Evolutionary conservation across 2,888 invertebrate species (phyloP).

Genomic region (Drosophila cognata): DNA sequence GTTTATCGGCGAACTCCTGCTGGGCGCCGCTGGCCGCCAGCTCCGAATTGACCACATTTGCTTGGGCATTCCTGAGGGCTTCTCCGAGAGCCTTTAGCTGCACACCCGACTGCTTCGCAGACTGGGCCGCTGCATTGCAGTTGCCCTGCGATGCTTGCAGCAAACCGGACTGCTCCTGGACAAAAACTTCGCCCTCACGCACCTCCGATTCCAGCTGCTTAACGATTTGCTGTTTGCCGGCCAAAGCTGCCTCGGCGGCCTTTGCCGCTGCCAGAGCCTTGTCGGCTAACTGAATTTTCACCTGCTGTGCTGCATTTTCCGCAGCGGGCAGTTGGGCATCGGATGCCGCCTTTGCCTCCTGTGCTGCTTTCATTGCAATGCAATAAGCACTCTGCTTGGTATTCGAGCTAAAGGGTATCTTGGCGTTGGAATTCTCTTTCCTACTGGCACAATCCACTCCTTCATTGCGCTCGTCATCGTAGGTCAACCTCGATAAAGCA

Average conservation of each 20-base stretch:
- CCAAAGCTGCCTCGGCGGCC: conserved; percentile 89
- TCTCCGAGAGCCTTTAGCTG: conserved; percentile 86
- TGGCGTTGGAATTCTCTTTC: conserved; percentile 20
- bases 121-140: conserved; percentile 87
- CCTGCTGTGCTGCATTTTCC: conserved; percentile 90
- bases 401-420: conserved; percentile 16
- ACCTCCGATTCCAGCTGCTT: conserved; percentile 89
- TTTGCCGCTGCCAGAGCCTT: conserved; percentile 90
- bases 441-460: neutral
- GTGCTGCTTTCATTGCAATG: conserved; percentile 90
- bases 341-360: conserved; percentile 89
- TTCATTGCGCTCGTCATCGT: conserved; percentile 4
- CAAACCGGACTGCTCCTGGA: conserved; percentile 87
- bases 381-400: conserved; percentile 86
- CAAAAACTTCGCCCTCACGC: conserved; percentile 88
- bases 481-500: neutral
- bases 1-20: conserved; percentile 88
- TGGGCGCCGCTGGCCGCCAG: conserved; percentile 88
- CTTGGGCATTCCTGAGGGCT: conserved; percentile 86
- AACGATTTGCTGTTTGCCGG: conserved; percentile 89
- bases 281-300: conserved; percentile 89
- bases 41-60: conserved; percentile 87
- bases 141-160: conserved; percentile 88
- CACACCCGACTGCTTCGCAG: conserved; percentile 87
- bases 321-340: conserved; percentile 91